Evolutionary conservation across 2,113 vertebrate species (phyloP), one percentile per base, ranked within the genome.

Genomic region (Ceyx cyanopectus): DNA sequence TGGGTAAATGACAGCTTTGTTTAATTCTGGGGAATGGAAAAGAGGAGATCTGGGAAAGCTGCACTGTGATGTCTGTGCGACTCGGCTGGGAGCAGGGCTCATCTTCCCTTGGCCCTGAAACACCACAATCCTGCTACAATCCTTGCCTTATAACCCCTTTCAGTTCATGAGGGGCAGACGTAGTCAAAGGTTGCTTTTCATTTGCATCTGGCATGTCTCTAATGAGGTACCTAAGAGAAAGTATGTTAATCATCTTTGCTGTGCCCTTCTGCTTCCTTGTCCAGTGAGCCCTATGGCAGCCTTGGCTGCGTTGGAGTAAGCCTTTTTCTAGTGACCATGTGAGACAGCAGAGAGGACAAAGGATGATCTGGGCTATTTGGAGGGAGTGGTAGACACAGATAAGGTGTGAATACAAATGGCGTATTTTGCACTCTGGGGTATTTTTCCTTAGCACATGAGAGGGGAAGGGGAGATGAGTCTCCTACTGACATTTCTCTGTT

Each of bases 231-330:
- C 20, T 4, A 5, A 48, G 34, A 30, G 63, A 67, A 67, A 63
- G 3, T 4, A 8, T 0, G 1, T 21, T 45, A n/a, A 3, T 51
- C 5, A 1, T 8, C 27, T 62, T 40, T 21, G 45, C 45, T 2
- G 0, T 16, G 9, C 6, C 29, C n/a, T 73, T 81, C 15, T 18
- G 3, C 50, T 32, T 37, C 51, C 15, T 46, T 21, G 26, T 5
- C 2, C 1, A 4, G 15, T 2, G 21, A 41, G 19, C 0, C 0
- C 14, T 0, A 2, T 27, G 32, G 26, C 11, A 78, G 57, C 20
- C 65, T 1, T 2, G 43, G 23, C 15, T 54, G 15, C 37, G 20
- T 13, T 7, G 41, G 32, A 66, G 26, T 29, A 76, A 68, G 24
- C 2, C 58, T 6, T 10, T 29, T 60, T n/a, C 12, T 20, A 20